Base-by-base conservation (phyloP, 2,113 vertebrate species). In the Garra rufa region DNA sequence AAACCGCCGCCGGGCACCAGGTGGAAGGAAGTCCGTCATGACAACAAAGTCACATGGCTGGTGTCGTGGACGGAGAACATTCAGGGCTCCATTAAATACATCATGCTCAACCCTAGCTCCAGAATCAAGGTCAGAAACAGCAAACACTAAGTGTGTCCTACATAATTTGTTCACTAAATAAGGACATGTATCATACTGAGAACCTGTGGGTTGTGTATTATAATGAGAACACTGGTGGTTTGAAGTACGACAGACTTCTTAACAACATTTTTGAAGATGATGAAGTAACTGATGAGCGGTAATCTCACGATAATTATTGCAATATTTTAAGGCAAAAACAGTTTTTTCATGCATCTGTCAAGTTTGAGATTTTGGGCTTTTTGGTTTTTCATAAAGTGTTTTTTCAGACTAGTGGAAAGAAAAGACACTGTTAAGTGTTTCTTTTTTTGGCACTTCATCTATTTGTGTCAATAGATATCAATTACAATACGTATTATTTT, bases 21-120 rank as follows among this genome's bases (percentile, higher is more conserved):
- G 90, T 99, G 97, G 97, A 99, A 99, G 91, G 97, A 98, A 85
- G 94, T 99, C 70, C 94, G 98, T 50, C 95, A 98, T 88, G 97
- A 99, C 89, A 98, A 97, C 89, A 99, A 98, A 85, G 98, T 99
- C 87, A 99, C 97, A 67, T 99, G 98, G 97, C 91, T 99, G 88
- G 98, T 96, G 17, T 99, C 97, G 1, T 99, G 98, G 98, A 99
- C 97, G 0, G 97, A 99, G 91, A 99, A 99, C 89, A 98, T 99
- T 89, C 98, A 99, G 83, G 97, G 97, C 81, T 99, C 97, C 70
- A 99, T 99, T 91, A 99, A 99, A 88, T 99, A 99, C 90, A 98
- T 99, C 88, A 99, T 99, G 97, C 91, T 99, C 88, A 99, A 99
- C 74, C 97, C 98, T 26, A 99, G 98, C 90, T 99, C 98, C 88